Evolutionary conservation across 2,888 invertebrate genomes (phyloP).

Genomic region (Linnaemya tessellans): DNA sequence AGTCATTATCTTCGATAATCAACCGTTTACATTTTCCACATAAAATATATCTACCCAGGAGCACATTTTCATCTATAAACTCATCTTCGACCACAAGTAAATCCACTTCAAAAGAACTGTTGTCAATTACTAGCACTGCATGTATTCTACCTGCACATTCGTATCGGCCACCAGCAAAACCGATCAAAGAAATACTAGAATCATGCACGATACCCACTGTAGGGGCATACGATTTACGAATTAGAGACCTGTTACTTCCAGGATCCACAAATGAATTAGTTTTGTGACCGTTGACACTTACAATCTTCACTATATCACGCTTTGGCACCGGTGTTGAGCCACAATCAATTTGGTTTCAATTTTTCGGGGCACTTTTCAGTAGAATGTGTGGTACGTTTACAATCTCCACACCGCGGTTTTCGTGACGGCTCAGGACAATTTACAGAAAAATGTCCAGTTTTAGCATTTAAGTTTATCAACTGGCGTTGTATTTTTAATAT

Average conservation of each 20-base stretch:
- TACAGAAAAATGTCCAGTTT: constrained; percentile 35
- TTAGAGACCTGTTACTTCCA: constrained; percentile 49
- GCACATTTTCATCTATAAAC: constrained; percentile 49
- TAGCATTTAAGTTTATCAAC: constrained; percentile 18
- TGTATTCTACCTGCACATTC: constrained; percentile 52
- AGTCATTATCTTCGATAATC: constrained; percentile 57
- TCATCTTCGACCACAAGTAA: constrained; percentile 59
- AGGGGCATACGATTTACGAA: constrained; percentile 59
- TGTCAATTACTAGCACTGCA: constrained; percentile 53
- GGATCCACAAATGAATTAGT: constrained; percentile 56
- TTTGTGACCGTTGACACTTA: not conserved
- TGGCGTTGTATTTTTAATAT: not conserved
- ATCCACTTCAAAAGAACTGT: constrained; percentile 33
- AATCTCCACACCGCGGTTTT: constrained; percentile 40
- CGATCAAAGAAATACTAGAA: constrained; percentile 20
- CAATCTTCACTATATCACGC: constrained; percentile 16
- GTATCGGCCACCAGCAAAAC: constrained; percentile 57
- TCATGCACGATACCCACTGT: constrained; percentile 18
- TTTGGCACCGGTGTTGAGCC: not conserved
- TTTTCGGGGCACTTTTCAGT: constrained; percentile 25
- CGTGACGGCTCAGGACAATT: constrained; percentile 59
- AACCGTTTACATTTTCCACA: constrained; percentile 55
- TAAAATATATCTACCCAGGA: constrained; percentile 53
- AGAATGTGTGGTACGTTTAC: constrained; percentile 46
- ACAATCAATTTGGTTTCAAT: constrained; percentile 5